phyloP scores from a whole-genome alignment of 2,888 invertebrate genomes.

The Oscheius sp. region DNA sequence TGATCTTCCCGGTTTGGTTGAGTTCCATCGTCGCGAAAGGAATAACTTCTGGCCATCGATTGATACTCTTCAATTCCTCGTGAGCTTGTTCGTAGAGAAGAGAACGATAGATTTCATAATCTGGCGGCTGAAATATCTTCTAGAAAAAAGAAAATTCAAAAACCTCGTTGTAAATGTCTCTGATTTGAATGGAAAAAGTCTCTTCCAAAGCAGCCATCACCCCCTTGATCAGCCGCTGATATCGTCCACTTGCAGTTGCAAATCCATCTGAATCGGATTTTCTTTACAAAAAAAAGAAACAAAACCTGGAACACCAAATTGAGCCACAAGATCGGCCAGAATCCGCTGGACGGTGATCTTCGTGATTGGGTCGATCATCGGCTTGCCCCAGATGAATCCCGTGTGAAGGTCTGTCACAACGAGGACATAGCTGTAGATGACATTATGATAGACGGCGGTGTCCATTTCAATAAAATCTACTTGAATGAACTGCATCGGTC shows the following conservation, averaged over 20 bases:
- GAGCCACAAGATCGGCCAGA: slow-evolving; percentile 39
- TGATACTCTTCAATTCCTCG: slow-evolving; percentile 31
- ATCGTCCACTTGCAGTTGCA: slow-evolving; percentile 18
- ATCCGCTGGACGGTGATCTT: slow-evolving; percentile 26
- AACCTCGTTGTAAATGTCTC: slow-evolving; percentile 43
- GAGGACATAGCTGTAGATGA: slow-evolving; percentile 36
- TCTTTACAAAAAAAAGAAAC: neutral
- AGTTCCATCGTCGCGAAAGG: slow-evolving; percentile 40
- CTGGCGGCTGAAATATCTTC: slow-evolving; percentile 6
- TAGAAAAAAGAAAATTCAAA: neutral
- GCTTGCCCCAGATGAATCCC: slow-evolving; percentile 42
- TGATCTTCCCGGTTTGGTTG: slow-evolving; percentile 35
- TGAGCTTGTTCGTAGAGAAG: slow-evolving; percentile 30
- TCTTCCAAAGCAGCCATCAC: slow-evolving; percentile 35
- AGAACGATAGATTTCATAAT: slow-evolving; percentile 32
- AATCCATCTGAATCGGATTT: slow-evolving; percentile 36
- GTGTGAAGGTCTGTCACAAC: slow-evolving; percentile 35
- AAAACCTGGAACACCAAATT: slow-evolving; percentile 41
- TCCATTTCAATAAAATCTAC: slow-evolving; percentile 48
- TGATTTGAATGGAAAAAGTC: slow-evolving; percentile 35
- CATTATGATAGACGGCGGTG: slow-evolving; percentile 34
- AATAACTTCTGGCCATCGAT: slow-evolving; percentile 47
- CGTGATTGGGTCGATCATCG: slow-evolving; percentile 27
- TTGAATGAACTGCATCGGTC: slow-evolving; percentile 45
- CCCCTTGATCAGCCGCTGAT: slow-evolving; percentile 38